Percentiles rank a stretch among this genome's conserved stretches.
These are phyloP conservation scores for Bombus affinis DNA, from an alignment of 1,140 invertebrate species.

Conservation along the genomic window DNA sequence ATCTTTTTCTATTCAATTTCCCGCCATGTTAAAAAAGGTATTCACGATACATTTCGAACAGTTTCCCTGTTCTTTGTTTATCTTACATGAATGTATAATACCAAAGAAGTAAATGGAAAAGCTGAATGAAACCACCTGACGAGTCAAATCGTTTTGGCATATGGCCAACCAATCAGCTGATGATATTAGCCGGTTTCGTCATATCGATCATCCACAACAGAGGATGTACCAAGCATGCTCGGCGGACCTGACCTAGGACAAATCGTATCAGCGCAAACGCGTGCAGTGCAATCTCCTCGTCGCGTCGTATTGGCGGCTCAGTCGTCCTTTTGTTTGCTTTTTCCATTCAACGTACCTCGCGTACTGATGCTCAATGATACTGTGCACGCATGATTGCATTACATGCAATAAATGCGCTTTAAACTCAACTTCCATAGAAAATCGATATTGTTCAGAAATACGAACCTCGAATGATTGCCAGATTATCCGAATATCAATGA, in stretches of 20 bases:
- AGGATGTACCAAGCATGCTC: slow-evolving; percentile 26
- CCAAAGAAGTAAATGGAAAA: neutral
- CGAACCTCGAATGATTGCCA: neutral
- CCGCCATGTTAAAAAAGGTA: neutral
- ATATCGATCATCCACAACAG: slow-evolving; percentile 42
- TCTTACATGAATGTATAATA: neutral
- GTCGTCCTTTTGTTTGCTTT: neutral
- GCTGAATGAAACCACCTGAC: slow-evolving; percentile 61
- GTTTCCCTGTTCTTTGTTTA: no score
- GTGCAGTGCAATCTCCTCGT: neutral
- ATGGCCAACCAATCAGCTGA: slow-evolving; percentile 55
- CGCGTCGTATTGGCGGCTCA: neutral
- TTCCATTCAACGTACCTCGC: neutral
- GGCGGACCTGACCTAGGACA: slow-evolving; percentile 40
- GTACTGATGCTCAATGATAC: neutral
- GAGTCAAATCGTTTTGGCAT: slow-evolving; percentile 37
- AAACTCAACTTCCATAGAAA: neutral
- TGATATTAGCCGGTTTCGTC: slow-evolving; percentile 12
- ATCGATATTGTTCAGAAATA: slow-evolving; percentile 3
- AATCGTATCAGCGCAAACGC: slow-evolving; percentile 30
- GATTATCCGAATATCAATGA: neutral
- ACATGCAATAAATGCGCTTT: neutral
- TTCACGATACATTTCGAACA: neutral
- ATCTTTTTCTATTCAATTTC: neutral
- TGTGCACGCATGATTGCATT: neutral